A percentile compares a stretch with the other conserved stretches of the same genome.
phyloP scores from a whole-genome alignment of 2,113 vertebrate species.

The Sylvietta virens region DNA sequence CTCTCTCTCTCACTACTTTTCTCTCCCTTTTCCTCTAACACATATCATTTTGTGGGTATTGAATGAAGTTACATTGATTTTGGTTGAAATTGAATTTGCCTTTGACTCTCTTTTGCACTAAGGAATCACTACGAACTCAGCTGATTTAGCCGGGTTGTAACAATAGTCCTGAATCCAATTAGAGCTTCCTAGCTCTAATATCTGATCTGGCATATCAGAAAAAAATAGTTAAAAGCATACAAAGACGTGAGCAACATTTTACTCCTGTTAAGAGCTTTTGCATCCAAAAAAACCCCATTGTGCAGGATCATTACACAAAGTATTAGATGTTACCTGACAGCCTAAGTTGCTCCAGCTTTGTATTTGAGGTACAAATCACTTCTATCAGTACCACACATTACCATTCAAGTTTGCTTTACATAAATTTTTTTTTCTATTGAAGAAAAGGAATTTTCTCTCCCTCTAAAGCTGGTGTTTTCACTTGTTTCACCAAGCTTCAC shows the following conservation, averaged over 20 bases:
- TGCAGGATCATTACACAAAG: neutral
- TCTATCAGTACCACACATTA: neutral
- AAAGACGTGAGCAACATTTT: neutral
- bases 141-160: too few relatives aligned
- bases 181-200: neutral
- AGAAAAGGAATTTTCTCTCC: neutral
- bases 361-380: neutral
- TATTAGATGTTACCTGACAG: neutral
- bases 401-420: neutral
- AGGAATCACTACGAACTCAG: too few relatives aligned
- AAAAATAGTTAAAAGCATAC: neutral
- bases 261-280: neutral
- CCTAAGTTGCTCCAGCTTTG: neutral
- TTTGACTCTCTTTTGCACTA: too few relatives aligned
- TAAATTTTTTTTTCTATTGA: neutral
- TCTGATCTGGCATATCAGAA: neutral
- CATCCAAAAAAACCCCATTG: accelerated
- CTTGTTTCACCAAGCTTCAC: neutral
- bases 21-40: too few relatives aligned
- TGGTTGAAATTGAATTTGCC: too few relatives aligned
- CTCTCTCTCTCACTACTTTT: too few relatives aligned
- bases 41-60: too few relatives aligned
- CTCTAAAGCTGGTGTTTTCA: neutral
- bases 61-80: too few relatives aligned
- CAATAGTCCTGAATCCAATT: neutral